Evolutionary conservation across 92 coral and sea anemone genomes (phyloP).

Genomic region (Phenganax marumi): DNA sequence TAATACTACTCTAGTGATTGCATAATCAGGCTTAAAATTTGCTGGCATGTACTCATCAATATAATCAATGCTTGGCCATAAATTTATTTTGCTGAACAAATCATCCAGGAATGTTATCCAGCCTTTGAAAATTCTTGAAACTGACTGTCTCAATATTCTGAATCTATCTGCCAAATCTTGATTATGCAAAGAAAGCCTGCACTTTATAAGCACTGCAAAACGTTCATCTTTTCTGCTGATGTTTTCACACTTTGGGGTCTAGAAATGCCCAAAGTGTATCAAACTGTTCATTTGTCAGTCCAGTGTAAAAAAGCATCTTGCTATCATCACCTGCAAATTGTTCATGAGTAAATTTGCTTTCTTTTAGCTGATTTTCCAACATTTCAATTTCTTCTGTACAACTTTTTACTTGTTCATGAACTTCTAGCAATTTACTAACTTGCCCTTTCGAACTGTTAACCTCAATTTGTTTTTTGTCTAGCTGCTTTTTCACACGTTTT

Average conservation of each 20-base stretch:
- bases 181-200: conserved; percentile 7
- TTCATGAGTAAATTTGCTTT: conserved; percentile 9
- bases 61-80: conserved; percentile 25
- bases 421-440: background rate
- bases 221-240: conserved; percentile 25
- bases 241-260: background rate
- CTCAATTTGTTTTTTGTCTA: conserved; percentile 17
- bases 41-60: background rate
- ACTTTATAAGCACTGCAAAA: conserved; percentile 18
- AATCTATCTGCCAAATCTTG: conserved; percentile 36
- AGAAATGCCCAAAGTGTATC: background rate
- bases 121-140: conserved; percentile 28
- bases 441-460: conserved; percentile 9
- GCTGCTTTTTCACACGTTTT: conserved; percentile 2
- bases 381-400: conserved; percentile 6
- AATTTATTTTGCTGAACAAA: conserved; percentile 4
- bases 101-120: conserved; percentile 36
- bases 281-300: conserved; percentile 8
- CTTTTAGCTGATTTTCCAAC: conserved; percentile 21
- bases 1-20: background rate
- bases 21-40: conserved; percentile 27
- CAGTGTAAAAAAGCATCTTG: conserved; percentile 31
- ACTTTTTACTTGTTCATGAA: background rate
- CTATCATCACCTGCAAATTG: conserved; percentile 11
- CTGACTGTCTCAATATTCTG: conserved; percentile 12